These are phyloP conservation scores for Ciconia stormi DNA, from an alignment of 2,113 vertebrate genomes.

Conservation along the genomic window DNA sequence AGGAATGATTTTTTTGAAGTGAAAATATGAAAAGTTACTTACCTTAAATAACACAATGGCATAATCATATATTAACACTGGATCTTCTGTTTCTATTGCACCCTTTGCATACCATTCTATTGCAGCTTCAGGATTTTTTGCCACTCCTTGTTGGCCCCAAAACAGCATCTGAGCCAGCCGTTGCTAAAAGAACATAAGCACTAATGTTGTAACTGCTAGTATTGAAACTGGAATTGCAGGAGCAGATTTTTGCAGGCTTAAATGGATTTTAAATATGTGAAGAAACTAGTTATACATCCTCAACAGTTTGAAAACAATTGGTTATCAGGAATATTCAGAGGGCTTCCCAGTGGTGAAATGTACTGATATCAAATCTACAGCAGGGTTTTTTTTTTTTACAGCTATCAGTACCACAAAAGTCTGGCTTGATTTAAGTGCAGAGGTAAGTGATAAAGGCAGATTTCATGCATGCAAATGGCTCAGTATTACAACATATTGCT, in stretches of 20 bases:
- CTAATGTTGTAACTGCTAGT: background rate
- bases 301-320: background rate
- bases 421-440: background rate
- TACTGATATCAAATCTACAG: background rate
- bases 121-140: constrained; percentile 82
- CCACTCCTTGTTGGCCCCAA: constrained; percentile 87
- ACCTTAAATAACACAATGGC: constrained; percentile 91
- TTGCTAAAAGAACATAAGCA: constrained; percentile 74
- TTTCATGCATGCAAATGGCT: background rate
- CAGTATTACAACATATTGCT: background rate
- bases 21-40: background rate
- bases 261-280: background rate
- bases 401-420: background rate
- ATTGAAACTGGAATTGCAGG: background rate
- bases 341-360: background rate
- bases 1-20: background rate
- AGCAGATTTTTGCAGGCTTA: background rate
- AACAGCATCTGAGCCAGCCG: constrained; percentile 85
- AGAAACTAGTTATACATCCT: background rate
- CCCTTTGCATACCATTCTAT: constrained; percentile 87
- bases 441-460: background rate
- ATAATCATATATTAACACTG: constrained; percentile 87
- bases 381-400: background rate
- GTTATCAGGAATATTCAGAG: background rate
- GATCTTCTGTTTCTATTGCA: constrained; percentile 86